Base-by-base conservation (phyloP, 2,888 invertebrate genomes). In the Chironomus riparius region DNA sequence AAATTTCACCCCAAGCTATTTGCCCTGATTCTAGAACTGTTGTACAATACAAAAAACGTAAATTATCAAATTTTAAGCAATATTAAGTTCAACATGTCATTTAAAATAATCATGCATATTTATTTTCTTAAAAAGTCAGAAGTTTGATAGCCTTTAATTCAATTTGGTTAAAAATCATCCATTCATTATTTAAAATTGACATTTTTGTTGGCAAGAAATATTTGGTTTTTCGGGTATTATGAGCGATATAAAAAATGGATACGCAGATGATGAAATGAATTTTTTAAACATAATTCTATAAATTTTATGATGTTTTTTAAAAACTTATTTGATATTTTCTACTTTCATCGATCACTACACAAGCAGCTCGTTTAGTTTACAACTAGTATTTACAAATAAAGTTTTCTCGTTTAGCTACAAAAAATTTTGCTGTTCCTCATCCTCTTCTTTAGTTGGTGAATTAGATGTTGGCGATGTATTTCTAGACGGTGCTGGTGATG, bases 401-500 rank as follows among this genome's bases (percentile, higher is more conserved):
- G 47, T 24, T 47, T 50, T 13, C 22, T 70, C 62, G 61, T 6
- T 28, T 50, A 47, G 72, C 72, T 72, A 72, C 72, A 72, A 72
- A 18, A 72, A 72, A 15, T 72, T 61, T 21, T 56, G 72, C 6
- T 38, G 24, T 47, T 72, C 61, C 3, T 72, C 72, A 3, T 71
- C 56, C 13, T 56, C 71, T 13, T 61, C 61, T 15, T 50, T 28
- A 4, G 62, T 13, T 61, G 72, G 72, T 15, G 72, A 18, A 47
- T 61, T 72, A 18, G 72, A n/a, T 38, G 72, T 62, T 62, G 61
- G 61, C 21, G 72, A 72, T 70, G 47, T 47, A 28, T 70, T 70
- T 50, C 56, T 18, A n/a, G 70, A 70, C 56, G 70, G 70, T 24
- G 70, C 70, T n/a, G 92, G 92, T 18, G 91, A 91, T 0, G 92